phyloP scores from a whole-genome alignment of 2,113 vertebrate species.

The Pollachius pollachius region DNA sequence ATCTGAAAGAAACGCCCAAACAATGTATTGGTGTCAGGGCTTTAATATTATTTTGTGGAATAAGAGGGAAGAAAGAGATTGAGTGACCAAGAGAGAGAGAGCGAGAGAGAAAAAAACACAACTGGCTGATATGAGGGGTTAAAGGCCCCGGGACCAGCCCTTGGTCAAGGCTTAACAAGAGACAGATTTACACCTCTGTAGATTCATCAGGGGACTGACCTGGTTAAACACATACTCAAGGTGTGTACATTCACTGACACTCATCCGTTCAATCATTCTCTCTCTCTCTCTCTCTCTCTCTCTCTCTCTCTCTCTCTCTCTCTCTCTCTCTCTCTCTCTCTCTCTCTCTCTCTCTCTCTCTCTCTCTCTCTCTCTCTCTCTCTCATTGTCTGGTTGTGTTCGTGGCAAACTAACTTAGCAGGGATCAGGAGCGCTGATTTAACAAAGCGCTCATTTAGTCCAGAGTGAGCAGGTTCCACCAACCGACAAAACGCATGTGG shows the following conservation, averaged over 20 bases:
- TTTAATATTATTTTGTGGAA: too few relatives aligned
- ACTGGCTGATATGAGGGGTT: too few relatives aligned
- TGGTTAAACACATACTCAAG: slow-evolving; percentile 11
- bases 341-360: too few relatives aligned
- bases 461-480: neutral
- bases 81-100: too few relatives aligned
- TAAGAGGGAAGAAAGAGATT: too few relatives aligned
- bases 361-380: slow-evolving; percentile 23
- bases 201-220: slow-evolving; percentile 2
- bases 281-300: slow-evolving; percentile 50
- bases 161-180: too few relatives aligned
- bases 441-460: neutral
- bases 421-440: slow-evolving; percentile 35
- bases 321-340: too few relatives aligned
- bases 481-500: too few relatives aligned
- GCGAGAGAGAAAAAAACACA: too few relatives aligned
- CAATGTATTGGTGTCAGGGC: neutral
- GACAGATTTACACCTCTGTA: too few relatives aligned
- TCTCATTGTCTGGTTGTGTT: slow-evolving; percentile 32
- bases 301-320: too few relatives aligned
- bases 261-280: slow-evolving; percentile 14
- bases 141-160: too few relatives aligned
- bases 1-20: slow-evolving; percentile 69
- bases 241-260: slow-evolving; percentile 15
- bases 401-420: neutral